These are phyloP conservation scores for Heliconius melpomene DNA, from an alignment of 1,140 invertebrate genomes.

Conservation along the genomic window DNA sequence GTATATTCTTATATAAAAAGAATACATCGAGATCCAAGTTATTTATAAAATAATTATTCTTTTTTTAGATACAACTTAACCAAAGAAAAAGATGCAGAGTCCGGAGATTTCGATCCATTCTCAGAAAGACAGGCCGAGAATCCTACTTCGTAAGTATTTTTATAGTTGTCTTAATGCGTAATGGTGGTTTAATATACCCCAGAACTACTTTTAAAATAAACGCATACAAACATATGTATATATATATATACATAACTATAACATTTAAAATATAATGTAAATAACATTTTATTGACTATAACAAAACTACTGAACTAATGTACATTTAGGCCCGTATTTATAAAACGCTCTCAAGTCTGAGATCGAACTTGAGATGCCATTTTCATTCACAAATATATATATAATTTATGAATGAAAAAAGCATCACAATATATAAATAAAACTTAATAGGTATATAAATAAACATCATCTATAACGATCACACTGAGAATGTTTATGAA, in stretches of 20 bases:
- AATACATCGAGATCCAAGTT: background rate
- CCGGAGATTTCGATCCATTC: constrained; percentile 87
- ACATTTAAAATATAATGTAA: too few relatives aligned
- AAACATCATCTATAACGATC: too few relatives aligned
- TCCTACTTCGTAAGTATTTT: constrained; percentile 89
- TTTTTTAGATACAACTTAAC: constrained; percentile 60
- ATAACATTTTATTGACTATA: background rate
- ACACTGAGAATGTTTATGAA: too few relatives aligned
- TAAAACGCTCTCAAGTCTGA: too few relatives aligned
- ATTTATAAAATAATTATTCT: background rate
- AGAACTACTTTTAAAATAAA: too few relatives aligned
- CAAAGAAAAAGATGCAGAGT: constrained; percentile 69
- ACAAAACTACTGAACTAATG: background rate
- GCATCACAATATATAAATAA: too few relatives aligned
- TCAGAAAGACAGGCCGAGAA: constrained; percentile 86
- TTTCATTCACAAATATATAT: background rate
- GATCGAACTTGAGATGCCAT: too few relatives aligned
- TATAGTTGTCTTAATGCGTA: background rate
- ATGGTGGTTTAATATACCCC: too few relatives aligned
- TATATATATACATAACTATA: too few relatives aligned
- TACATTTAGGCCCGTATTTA: background rate
- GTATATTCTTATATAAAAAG: background rate
- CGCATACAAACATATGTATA: too few relatives aligned
- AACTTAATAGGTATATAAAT: too few relatives aligned
- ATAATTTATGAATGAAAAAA: background rate